Conservation (phyloP, 2,113 vertebrate species). For the Cyrtonyx montezumae region DNA sequence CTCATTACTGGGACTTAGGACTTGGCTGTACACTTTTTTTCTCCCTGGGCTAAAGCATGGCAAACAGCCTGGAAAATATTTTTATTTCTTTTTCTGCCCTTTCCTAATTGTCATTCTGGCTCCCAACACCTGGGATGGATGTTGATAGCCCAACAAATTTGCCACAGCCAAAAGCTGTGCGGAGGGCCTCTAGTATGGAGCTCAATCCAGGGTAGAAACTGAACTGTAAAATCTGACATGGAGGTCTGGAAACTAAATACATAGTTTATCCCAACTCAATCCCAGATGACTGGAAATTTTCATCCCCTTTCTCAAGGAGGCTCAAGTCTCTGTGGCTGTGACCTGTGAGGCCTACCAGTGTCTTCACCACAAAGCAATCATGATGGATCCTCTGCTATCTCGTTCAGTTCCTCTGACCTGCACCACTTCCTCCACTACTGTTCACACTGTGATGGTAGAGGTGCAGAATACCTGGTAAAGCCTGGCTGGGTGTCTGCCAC, state of each 20-base stretch:
- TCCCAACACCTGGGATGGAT: neutral
- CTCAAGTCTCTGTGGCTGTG: neutral
- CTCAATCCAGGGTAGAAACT: neutral
- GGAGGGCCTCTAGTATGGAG: neutral
- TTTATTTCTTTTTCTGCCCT: slow-evolving; percentile 6
- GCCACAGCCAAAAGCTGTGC: neutral
- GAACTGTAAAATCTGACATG: neutral
- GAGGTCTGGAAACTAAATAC: neutral
- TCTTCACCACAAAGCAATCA: neutral
- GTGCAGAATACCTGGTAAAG: neutral
- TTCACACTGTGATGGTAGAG: neutral
- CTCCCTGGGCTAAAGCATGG: neutral
- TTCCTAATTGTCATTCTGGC: neutral
- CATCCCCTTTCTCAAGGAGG: neutral
- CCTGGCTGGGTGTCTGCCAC: neutral
- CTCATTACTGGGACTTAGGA: neutral
- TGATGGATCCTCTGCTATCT: neutral
- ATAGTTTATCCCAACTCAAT: neutral
- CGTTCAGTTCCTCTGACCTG: neutral
- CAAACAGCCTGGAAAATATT: neutral
- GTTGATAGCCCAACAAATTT: neutral
- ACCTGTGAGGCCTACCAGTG: neutral
- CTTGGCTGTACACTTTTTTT: neutral
- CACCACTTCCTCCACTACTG: neutral
- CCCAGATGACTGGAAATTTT: neutral